Conservation (phyloP, 2,113 vertebrate species). For the Austrofundulus limnaeus region DNA sequence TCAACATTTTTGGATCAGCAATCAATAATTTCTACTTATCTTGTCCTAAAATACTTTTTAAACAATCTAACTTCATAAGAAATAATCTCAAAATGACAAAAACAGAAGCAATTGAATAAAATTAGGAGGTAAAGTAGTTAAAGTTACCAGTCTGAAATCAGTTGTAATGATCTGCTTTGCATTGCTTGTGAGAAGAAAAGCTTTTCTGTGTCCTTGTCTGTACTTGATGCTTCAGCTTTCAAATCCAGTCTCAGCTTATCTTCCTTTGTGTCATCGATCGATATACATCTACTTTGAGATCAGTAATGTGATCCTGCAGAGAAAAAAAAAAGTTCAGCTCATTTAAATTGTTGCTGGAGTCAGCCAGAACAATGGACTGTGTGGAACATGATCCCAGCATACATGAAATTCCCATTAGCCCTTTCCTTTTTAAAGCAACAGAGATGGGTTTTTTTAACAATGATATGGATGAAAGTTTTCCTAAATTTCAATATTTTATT, state of each 20-base stretch:
- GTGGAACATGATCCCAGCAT: background rate
- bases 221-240: slow-evolving; percentile 19
- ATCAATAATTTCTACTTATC: too few species aligned
- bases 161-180: too few species aligned
- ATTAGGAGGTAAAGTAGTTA: too few species aligned
- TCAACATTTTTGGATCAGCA: too few species aligned
- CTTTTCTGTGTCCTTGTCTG: slow-evolving; percentile 35
- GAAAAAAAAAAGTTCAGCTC: slow-evolving; percentile 9
- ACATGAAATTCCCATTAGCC: background rate
- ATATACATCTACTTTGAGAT: slow-evolving; percentile 49
- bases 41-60: too few species aligned
- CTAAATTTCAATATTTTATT: too few species aligned
- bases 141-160: too few species aligned
- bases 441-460: too few species aligned
- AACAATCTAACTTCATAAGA: too few species aligned
- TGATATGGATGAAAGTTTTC: too few species aligned
- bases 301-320: slow-evolving; percentile 24
- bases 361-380: background rate
- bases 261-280: slow-evolving; percentile 33
- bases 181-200: background rate
- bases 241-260: slow-evolving; percentile 8
- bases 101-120: too few species aligned
- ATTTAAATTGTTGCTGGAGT: background rate
- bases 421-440: background rate
- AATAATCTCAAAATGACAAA: too few species aligned